Conservation (phyloP, 2,113 vertebrate genomes). For the Trichechus manatus region DNA sequence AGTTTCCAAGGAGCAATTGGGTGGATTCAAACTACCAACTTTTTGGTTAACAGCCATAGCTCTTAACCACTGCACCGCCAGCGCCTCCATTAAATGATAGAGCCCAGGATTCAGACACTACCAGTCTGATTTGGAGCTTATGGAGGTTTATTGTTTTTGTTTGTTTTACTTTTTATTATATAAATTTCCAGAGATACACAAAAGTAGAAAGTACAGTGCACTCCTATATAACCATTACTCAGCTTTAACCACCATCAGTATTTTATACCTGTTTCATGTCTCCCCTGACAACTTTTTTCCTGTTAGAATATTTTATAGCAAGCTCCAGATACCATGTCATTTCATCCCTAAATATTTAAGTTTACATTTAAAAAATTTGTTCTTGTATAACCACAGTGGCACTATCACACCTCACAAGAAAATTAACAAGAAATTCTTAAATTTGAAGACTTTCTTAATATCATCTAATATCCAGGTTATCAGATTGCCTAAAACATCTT, state of each 20-base stretch:
- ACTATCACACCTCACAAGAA: constrained; percentile 27
- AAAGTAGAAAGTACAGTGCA: background rate
- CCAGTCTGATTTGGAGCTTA: background rate
- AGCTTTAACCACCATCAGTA: background rate
- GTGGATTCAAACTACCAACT: too few species aligned
- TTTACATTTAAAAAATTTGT: constrained; percentile 34
- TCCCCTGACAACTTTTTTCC: constrained; percentile 37
- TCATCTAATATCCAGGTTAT: constrained; percentile 23
- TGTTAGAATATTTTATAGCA: constrained; percentile 29
- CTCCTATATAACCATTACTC: background rate
- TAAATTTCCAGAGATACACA: background rate
- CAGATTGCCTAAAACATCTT: background rate
- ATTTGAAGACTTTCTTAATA: background rate
- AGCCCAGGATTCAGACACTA: background rate
- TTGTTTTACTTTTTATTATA: constrained; percentile 48
- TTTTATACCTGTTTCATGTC: constrained; percentile 49
- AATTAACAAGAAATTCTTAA: background rate
- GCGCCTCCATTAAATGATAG: background rate
- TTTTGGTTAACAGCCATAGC: too few species aligned
- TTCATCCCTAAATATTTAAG: constrained; percentile 26
- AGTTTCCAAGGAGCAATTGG: too few species aligned
- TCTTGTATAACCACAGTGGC: constrained; percentile 2
- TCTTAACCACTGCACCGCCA: too few species aligned
- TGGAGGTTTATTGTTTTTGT: background rate
- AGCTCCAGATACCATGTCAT: background rate